Conservation (phyloP, 2,888 invertebrate species). For the Phyto melanocephala region DNA sequence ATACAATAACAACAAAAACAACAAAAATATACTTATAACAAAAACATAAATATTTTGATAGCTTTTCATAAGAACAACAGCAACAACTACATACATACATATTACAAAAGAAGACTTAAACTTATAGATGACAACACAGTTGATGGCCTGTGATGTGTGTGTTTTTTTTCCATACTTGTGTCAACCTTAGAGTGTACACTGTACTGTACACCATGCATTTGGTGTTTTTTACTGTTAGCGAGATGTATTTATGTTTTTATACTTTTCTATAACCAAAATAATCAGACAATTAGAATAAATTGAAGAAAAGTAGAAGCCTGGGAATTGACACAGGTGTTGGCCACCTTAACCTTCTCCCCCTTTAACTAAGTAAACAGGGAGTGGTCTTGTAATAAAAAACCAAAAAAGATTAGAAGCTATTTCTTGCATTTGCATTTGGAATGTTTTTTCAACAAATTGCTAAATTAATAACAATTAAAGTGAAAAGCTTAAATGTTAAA, state of each 20-base stretch:
- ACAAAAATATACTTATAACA: slow-evolving; percentile 20
- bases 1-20: background rate
- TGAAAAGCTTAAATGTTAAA: background rate
- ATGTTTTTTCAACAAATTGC: slow-evolving; percentile 25
- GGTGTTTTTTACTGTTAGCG: no score
- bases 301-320: slow-evolving; percentile 53
- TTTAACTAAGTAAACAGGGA: slow-evolving; percentile 7
- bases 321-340: slow-evolving; percentile 55
- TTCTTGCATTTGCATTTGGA: background rate
- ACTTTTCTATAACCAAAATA: slow-evolving; percentile 48
- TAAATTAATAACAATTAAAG: slow-evolving; percentile 57
- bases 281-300: slow-evolving; percentile 62
- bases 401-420: background rate
- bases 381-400: slow-evolving; percentile 36
- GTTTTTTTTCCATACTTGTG: background rate
- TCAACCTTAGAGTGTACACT: no score
- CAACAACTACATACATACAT: no score
- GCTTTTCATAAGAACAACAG: slow-evolving; percentile 54
- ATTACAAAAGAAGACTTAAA: slow-evolving; percentile 25
- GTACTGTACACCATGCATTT: no score
- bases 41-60: slow-evolving; percentile 65
- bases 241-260: slow-evolving; percentile 9
- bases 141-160: slow-evolving; percentile 22
- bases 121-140: slow-evolving; percentile 31
- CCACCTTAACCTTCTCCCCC: background rate